phyloP scores from a whole-genome alignment of 1,140 invertebrate species.

The Eueides isabella region DNA sequence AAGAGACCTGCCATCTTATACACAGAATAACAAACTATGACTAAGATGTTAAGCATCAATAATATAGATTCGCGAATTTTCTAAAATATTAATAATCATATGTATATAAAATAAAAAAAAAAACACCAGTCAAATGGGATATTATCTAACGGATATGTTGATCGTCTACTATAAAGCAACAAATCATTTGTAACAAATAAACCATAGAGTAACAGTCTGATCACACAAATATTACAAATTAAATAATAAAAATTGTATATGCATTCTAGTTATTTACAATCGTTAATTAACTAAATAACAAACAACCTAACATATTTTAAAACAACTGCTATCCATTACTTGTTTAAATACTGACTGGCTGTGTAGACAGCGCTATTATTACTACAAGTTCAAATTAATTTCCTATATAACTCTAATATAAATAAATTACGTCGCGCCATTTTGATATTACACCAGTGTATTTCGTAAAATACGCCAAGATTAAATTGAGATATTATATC shows the following conservation, averaged over 20 bases:
- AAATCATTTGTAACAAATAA: conserved; percentile 79
- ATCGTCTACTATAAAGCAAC: conserved; percentile 74
- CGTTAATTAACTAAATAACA: conserved; percentile 82
- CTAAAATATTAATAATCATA: conserved; percentile 49
- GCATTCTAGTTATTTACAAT: conserved; percentile 80
- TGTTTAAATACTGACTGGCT: conserved; percentile 77
- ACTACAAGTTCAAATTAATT: conserved; percentile 41
- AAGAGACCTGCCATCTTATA: neutral
- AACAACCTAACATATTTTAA: conserved; percentile 68
- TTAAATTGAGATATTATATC: conserved; percentile 21
- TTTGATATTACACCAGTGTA: conserved; percentile 34
- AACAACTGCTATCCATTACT: conserved; percentile 49
- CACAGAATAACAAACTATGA: neutral
- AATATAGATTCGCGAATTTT: conserved; percentile 23
- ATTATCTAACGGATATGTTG: conserved; percentile 73
- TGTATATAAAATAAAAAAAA: conserved; percentile 42
- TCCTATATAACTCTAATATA: conserved; percentile 66
- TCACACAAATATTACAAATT: conserved; percentile 81
- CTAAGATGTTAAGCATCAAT: neutral
- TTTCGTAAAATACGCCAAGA: conserved; percentile 5
- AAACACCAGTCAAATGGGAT: conserved; percentile 50
- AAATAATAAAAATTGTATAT: conserved; percentile 78
- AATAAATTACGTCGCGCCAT: conserved; percentile 65
- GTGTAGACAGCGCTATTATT: conserved; percentile 51
- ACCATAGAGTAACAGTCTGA: conserved; percentile 80